Evolutionary conservation across 2,888 invertebrate species (phyloP).

Genomic region (Eutolmus rufibarbis): DNA sequence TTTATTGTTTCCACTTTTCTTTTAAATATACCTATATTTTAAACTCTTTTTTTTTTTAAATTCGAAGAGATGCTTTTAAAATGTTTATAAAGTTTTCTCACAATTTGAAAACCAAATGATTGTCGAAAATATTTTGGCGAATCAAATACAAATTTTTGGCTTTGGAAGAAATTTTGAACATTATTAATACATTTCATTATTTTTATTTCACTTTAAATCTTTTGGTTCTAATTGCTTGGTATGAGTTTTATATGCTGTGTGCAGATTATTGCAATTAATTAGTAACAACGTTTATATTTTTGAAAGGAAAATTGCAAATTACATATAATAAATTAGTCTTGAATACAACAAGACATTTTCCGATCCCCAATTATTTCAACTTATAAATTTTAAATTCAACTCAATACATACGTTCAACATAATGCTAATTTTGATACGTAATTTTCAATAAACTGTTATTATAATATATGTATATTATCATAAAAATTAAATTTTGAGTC

Average conservation of each 20-base stretch:
- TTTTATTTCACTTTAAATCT: neutral
- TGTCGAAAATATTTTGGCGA: slow-evolving; percentile 2
- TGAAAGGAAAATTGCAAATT: neutral
- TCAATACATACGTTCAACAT: too few species aligned
- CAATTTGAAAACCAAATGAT: slow-evolving; percentile 11
- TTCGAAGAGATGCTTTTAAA: neutral
- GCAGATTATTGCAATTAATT: neutral
- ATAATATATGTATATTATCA: too few species aligned
- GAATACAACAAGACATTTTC: too few species aligned
- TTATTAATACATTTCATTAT: neutral
- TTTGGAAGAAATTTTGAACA: neutral
- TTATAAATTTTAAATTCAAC: too few species aligned
- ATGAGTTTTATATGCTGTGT: neutral
- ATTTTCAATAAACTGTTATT: too few species aligned
- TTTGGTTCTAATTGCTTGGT: neutral
- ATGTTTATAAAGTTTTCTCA: neutral
- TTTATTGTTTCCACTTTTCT: neutral
- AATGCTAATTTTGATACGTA: too few species aligned
- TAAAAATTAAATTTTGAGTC: too few species aligned
- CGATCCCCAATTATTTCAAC: too few species aligned
- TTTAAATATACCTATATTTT: neutral
- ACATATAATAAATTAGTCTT: neutral
- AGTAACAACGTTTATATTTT: neutral
- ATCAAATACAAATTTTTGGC: neutral
- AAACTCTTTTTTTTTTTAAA: neutral